Conservation (phyloP, 2,113 vertebrate species). For the Syrmaticus mikado region DNA sequence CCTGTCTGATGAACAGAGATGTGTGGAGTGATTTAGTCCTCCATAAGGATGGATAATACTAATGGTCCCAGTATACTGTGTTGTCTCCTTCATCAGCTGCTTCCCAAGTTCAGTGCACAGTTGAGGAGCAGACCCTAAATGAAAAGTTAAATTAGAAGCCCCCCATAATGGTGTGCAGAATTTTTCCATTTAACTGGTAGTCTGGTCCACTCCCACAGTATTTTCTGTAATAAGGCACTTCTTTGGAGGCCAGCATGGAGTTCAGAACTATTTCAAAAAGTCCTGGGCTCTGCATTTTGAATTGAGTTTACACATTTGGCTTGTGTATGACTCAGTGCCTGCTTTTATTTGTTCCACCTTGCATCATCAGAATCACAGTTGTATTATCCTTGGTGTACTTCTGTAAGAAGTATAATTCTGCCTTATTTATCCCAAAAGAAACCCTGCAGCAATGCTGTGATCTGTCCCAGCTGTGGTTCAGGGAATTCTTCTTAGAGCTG, state of each 20-base stretch:
- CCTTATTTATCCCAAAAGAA: conserved; percentile 71
- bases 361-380: conserved; percentile 13
- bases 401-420: conserved; percentile 2
- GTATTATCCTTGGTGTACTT: neutral
- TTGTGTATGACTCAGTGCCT: neutral
- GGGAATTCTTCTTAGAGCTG: conserved; percentile 96
- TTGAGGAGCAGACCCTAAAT: neutral
- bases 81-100: neutral
- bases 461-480: conserved; percentile 87
- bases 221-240: neutral
- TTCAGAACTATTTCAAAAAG: neutral
- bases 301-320: neutral
- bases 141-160: neutral
- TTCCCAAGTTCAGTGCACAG: neutral
- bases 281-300: neutral
- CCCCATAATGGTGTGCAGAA: neutral
- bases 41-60: neutral
- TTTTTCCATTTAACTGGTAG: neutral
- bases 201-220: neutral
- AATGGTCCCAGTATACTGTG: neutral
- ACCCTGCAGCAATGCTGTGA: conserved; percentile 88
- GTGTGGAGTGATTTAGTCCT: neutral
- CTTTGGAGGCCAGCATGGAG: neutral
- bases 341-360: conserved; percentile 46
- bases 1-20: neutral